Conservation (phyloP, 1,140 invertebrate genomes). For the Acromyrmex echinatior region DNA sequence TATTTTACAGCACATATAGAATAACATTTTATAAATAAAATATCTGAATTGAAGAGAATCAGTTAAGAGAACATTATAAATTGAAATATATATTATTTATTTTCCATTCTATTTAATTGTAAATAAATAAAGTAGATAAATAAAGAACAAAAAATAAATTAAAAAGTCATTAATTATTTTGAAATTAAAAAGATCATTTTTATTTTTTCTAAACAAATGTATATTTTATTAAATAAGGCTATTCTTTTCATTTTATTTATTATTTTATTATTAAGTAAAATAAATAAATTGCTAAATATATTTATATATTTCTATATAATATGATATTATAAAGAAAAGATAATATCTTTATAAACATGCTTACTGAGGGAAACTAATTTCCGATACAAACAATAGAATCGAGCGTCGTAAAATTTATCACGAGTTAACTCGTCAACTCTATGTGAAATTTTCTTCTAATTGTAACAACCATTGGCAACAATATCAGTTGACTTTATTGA, state of each 20-base stretch:
- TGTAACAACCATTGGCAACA: constrained; percentile 24
- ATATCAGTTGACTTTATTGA: not conserved
- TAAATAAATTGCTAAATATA: too few species aligned
- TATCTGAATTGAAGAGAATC: not conserved
- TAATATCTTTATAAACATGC: too few species aligned
- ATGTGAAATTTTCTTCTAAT: not conserved
- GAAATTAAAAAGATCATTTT: not conserved
- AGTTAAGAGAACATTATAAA: not conserved
- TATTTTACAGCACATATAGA: not conserved
- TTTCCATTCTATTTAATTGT: not conserved
- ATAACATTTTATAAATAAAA: not conserved
- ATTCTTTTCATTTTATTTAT: not conserved
- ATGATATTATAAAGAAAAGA: not conserved
- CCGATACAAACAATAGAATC: not conserved
- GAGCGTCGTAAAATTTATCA: not conserved
- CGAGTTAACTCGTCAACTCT: not conserved
- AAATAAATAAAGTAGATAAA: not conserved
- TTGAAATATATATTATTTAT: not conserved
- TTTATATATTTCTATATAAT: not conserved
- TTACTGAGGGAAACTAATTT: constrained; percentile 23
- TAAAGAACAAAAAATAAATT: not conserved
- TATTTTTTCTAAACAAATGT: not conserved
- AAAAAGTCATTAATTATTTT: not conserved
- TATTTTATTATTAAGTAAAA: not conserved
- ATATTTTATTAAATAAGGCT: not conserved